Conservation (phyloP, 1,140 invertebrate species). For the Bombus breviceps region DNA sequence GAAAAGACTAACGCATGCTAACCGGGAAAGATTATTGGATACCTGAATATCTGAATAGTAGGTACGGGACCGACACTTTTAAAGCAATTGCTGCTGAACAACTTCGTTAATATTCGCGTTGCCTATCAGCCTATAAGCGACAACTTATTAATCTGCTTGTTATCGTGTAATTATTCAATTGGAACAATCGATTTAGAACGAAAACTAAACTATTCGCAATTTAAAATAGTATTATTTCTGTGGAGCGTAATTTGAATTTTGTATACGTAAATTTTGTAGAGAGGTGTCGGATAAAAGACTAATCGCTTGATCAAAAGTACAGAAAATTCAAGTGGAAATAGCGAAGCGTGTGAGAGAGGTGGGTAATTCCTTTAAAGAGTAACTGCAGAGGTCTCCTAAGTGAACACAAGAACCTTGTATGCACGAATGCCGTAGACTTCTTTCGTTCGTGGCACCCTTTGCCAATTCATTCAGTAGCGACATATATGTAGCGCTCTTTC, state of each 20-base stretch:
- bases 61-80: not conserved
- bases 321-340: not conserved
- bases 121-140: too few species aligned
- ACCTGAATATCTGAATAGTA: not conserved
- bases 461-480: constrained; percentile 36
- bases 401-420: constrained; percentile 25
- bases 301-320: not conserved
- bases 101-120: too few species aligned
- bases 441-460: constrained; percentile 41
- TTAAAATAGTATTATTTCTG: not conserved
- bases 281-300: not conserved
- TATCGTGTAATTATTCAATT: not conserved
- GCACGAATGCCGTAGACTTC: constrained; percentile 18
- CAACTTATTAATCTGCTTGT: not conserved
- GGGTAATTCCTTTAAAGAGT: constrained; percentile 21
- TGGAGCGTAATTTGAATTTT: not conserved
- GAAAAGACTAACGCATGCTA: not conserved
- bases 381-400: constrained; percentile 8
- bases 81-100: not conserved
- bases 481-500: constrained; percentile 46
- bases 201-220: not conserved
- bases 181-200: not conserved
- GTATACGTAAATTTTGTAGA: not conserved
- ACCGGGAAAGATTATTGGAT: not conserved
- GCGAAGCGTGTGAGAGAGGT: not conserved